Evolutionary conservation across 2,888 invertebrate genomes (phyloP), one percentile per base, ranked within the genome.

Genomic region (Trimorus sp.): DNA sequence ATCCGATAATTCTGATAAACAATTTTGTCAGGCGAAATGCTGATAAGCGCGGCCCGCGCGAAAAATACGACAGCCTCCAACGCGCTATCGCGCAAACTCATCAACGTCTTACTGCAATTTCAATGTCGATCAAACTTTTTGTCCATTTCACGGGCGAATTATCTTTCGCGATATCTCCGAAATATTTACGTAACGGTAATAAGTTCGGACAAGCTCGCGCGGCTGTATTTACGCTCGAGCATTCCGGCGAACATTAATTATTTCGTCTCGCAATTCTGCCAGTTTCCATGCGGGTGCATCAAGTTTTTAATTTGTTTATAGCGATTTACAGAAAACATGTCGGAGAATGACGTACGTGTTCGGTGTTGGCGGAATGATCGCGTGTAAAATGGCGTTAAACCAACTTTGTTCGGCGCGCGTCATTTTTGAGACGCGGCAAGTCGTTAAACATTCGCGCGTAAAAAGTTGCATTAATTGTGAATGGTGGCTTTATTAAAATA

Each of bases 1-100:
- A 63, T 77, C 45, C 68, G 16, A 74, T 70, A 74, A 77, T 48
- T 59, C 68, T 62, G 68, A 60, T 76, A 76, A 81, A 68, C 68
- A 75, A 73, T 77, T 70, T 58, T 54, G 14, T 60, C 63, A 40
- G 51, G 51, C 26, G 65, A 49, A 49, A 70, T 51, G 16, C 37
- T 53, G 71, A 76, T 76, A 76, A 75, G 56, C 58, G 26, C 26
- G 1, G 26, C 26, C 26, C 26, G 26, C 26, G 26, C 26, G 26
- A 26, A 38, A 48, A 14, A 75, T 54, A 26, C 15, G 59, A 59
- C 51, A 49, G 38, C 58, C 36, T 58, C 48, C 36, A 42, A 58
- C 49, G 49, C 65, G 7, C 26, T 65, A 74, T 74, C 74, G 49
- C n/a, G 38, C 36, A 58, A 56, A 56, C 65, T 71, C 38, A 74